phyloP scores from a whole-genome alignment of 2,888 invertebrate genomes.

The Hydriomena furcata region DNA sequence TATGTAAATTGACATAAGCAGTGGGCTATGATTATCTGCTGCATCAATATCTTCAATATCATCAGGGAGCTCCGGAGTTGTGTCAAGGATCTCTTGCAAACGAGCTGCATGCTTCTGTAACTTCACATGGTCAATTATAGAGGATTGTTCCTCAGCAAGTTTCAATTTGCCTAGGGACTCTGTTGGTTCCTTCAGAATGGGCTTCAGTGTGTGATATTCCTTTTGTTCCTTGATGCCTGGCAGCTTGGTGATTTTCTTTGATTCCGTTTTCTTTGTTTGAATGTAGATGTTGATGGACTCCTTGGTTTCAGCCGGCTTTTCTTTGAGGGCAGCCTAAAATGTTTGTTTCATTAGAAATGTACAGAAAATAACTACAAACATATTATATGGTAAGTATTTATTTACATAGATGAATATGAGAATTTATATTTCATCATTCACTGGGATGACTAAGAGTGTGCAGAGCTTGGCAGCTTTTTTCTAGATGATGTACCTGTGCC shows the following conservation, averaged over 20 bases:
- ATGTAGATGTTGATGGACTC: conserved; percentile 48
- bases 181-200: conserved; percentile 59
- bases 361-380: too few relatives aligned
- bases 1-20: conserved; percentile 92
- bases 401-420: too few relatives aligned
- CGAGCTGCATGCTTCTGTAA: conserved; percentile 7
- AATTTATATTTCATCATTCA: too few relatives aligned
- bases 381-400: too few relatives aligned
- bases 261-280: conserved; percentile 51
- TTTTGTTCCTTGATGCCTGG: conserved; percentile 55
- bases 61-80: conserved; percentile 52
- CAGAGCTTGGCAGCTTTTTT: too few relatives aligned
- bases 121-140: conserved; percentile 22
- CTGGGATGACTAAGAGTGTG: too few relatives aligned
- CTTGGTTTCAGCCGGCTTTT: conserved; percentile 58
- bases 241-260: conserved; percentile 56
- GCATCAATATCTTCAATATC: conserved; percentile 89
- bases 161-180: conserved; percentile 68
- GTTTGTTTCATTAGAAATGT: too few relatives aligned
- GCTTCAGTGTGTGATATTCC: conserved; percentile 49
- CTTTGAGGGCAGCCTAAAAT: conserved; percentile 62
- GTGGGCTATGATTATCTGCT: conserved; percentile 88
- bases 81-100: conserved; percentile 17
- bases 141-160: conserved; percentile 33
- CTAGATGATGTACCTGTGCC: too few relatives aligned